phyloP scores from a whole-genome alignment of 1,140 invertebrate species.

The Zaprionus lachaisei region DNA sequence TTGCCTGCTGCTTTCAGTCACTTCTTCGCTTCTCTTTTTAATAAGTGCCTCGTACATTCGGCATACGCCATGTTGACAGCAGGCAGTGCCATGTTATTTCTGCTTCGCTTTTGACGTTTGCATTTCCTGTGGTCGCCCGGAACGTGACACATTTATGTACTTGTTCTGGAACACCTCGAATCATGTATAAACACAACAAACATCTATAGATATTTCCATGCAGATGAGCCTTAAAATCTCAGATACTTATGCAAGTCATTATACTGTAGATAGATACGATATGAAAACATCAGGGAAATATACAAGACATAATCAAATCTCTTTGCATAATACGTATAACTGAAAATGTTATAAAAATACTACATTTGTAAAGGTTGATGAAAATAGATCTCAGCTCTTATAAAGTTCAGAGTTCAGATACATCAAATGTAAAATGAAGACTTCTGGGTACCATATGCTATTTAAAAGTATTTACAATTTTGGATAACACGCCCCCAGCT shows the following conservation, averaged over 20 bases:
- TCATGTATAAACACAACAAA: neutral
- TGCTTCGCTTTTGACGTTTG: slow-evolving; percentile 29
- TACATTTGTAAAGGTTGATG: too few relatives aligned
- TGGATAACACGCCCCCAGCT: too few relatives aligned
- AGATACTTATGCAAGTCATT: neutral
- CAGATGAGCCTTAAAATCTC: neutral
- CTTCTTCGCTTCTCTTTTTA: slow-evolving; percentile 39
- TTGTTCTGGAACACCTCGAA: neutral
- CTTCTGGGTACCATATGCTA: too few relatives aligned
- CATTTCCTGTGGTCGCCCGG: slow-evolving; percentile 41
- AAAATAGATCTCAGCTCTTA: too few relatives aligned
- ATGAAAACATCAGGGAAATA: too few relatives aligned
- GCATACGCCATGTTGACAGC: slow-evolving; percentile 48
- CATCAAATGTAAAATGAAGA: too few relatives aligned
- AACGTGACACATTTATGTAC: slow-evolving; percentile 18
- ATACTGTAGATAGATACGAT: too few relatives aligned
- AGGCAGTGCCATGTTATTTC: slow-evolving; percentile 34
- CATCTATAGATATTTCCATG: neutral
- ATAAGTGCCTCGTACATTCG: slow-evolving; percentile 56
- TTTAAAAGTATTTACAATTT: too few relatives aligned
- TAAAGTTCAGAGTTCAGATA: too few relatives aligned
- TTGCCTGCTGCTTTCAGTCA: slow-evolving; percentile 35
- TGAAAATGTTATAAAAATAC: too few relatives aligned
- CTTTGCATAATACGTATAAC: too few relatives aligned
- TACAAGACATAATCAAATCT: too few relatives aligned